phyloP scores from a whole-genome alignment of 2,888 invertebrate genomes.

The Herminia tarsipennalis region DNA sequence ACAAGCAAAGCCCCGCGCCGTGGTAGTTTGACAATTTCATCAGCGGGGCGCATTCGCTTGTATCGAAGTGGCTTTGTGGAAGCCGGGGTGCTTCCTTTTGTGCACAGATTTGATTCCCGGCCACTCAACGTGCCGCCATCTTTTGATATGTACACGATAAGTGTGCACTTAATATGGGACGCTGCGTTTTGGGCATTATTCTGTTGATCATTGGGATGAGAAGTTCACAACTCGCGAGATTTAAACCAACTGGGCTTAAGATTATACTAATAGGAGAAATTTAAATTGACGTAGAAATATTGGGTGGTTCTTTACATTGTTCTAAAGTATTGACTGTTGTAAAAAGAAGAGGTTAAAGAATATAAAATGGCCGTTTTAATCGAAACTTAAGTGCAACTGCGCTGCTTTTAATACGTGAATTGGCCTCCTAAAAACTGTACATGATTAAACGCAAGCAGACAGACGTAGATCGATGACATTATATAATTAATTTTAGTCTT shows the following conservation, averaged over 20 bases:
- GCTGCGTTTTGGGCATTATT: conserved; percentile 21
- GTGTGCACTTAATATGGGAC: conserved; percentile 35
- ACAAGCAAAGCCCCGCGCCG: neutral
- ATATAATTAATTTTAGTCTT: too few species aligned
- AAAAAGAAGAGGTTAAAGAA: too few species aligned
- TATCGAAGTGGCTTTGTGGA: conserved; percentile 39
- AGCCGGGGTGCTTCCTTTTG: conserved; percentile 43
- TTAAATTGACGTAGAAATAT: too few species aligned
- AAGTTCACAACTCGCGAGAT: neutral
- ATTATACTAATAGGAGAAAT: too few species aligned
- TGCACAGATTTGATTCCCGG: conserved; percentile 49
- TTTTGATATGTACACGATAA: conserved; percentile 39
- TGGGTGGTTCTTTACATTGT: too few species aligned
- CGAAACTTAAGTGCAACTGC: too few species aligned
- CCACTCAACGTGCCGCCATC: conserved; percentile 30
- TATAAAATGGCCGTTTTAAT: too few species aligned
- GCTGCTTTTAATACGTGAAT: too few species aligned
- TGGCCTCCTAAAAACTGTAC: too few species aligned
- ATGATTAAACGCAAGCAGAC: too few species aligned
- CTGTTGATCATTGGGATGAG: conserved; percentile 2
- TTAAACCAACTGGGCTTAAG: neutral
- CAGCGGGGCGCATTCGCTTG: conserved; percentile 25
- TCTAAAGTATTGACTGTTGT: too few species aligned
- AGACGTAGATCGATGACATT: too few species aligned
- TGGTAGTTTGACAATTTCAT: conserved; percentile 18